Conservation (phyloP, 2,113 vertebrate species). For the Crotalus horridus region DNA sequence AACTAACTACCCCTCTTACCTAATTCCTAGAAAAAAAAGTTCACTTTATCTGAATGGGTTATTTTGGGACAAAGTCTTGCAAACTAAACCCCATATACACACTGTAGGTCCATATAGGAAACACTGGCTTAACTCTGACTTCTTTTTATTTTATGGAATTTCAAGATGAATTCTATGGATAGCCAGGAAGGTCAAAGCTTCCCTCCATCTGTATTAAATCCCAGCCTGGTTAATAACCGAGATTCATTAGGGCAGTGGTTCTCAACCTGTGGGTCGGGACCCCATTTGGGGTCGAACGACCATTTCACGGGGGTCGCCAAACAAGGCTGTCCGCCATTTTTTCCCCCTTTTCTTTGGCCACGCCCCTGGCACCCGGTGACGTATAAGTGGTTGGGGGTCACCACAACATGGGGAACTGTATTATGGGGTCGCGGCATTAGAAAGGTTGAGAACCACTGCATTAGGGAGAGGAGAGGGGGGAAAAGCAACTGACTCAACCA, state of each 20-base stretch:
- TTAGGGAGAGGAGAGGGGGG: constrained; percentile 37
- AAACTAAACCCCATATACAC: not conserved
- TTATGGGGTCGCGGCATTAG: too few species aligned
- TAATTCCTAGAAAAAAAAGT: not conserved
- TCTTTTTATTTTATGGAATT: constrained; percentile 45
- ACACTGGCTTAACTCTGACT: constrained; percentile 26
- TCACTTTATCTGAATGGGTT: not conserved
- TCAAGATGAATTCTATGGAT: constrained; percentile 31
- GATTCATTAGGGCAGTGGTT: constrained; percentile 31
- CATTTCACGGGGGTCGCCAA: too few species aligned
- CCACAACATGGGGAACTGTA: too few species aligned
- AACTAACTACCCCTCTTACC: too few species aligned
- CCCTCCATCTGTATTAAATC: constrained; percentile 42
- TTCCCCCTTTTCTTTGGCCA: too few species aligned
- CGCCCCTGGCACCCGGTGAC: too few species aligned
- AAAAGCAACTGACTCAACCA: not conserved
- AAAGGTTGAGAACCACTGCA: too few species aligned
- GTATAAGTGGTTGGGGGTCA: too few species aligned
- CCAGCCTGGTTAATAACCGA: constrained; percentile 17
- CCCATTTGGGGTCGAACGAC: too few species aligned
- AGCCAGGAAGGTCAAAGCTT: constrained; percentile 18
- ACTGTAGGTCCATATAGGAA: not conserved
- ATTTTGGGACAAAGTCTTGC: constrained; percentile 19
- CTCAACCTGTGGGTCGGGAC: too few species aligned
- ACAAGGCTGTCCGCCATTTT: too few species aligned